phyloP scores from a whole-genome alignment of 2,113 vertebrate genomes.

The Ascaphus truei region DNA sequence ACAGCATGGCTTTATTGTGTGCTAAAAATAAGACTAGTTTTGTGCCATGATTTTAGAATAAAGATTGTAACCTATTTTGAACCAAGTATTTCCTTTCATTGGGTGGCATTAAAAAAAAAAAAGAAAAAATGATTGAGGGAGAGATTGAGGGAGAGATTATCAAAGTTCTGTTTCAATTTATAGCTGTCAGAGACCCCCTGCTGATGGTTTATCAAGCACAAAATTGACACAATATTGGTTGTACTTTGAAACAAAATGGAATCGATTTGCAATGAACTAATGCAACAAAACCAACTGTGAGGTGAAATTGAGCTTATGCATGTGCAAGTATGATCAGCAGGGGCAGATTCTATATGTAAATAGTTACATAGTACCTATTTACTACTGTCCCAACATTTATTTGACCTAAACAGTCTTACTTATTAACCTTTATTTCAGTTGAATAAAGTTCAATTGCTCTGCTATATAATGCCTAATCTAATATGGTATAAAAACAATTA shows the following conservation, averaged over 20 bases:
- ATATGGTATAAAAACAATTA: too few relatives aligned
- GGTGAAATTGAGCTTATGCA: background rate
- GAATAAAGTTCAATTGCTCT: too few relatives aligned
- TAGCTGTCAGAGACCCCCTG: background rate
- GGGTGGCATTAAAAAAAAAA: background rate
- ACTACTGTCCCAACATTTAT: too few relatives aligned
- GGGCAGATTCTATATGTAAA: slow-evolving; percentile 1
- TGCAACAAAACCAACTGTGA: background rate
- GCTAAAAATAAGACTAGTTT: background rate
- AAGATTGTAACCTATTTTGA: background rate
- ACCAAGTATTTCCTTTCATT: background rate
- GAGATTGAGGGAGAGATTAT: background rate
- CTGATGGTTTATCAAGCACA: slow-evolving; percentile 3
- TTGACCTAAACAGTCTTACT: too few relatives aligned
- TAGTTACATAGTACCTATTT: background rate
- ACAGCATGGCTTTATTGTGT: background rate
- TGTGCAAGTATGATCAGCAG: background rate
- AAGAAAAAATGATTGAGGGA: too few relatives aligned
- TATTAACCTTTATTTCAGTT: too few relatives aligned
- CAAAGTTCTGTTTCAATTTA: slow-evolving; percentile 15
- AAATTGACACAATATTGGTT: slow-evolving; percentile 16
- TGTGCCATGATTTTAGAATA: background rate
- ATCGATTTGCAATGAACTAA: slow-evolving; percentile 3
- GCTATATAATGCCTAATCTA: too few relatives aligned
- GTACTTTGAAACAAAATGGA: slow-evolving; percentile 10